Percentiles rank a stretch among this genome's conserved stretches.
phyloP scores from a whole-genome alignment of 92 coral and sea anemone species.

The Phenganax subtilis region DNA sequence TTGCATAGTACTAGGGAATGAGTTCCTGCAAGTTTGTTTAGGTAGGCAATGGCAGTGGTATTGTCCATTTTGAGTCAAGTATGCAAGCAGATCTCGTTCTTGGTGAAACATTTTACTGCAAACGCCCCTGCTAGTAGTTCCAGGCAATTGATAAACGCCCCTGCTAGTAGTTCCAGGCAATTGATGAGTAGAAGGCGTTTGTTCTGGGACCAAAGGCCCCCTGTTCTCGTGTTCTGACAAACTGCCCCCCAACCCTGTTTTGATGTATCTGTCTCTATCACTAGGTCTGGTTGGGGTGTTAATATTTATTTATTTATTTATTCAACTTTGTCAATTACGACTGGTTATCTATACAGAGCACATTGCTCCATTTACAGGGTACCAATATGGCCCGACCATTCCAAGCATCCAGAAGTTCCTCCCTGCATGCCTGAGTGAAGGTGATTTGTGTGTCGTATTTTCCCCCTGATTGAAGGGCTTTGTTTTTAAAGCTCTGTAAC shows the following conservation, averaged over 20 bases:
- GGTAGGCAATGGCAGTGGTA: constrained; percentile 45
- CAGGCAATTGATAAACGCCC: constrained; percentile 44
- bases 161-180: constrained; percentile 47
- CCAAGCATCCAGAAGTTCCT: constrained; percentile 43
- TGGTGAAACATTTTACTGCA: constrained; percentile 51
- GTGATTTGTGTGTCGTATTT: too few relatives aligned
- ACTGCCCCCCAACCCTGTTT: constrained; percentile 44
- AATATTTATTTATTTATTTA: background rate
- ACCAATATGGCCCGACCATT: constrained; percentile 38
- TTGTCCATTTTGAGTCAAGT: constrained; percentile 46
- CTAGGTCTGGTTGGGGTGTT: constrained; percentile 12
- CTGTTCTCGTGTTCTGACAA: constrained; percentile 39
- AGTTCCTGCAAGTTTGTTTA: constrained; percentile 42
- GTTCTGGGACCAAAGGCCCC: constrained; percentile 45
- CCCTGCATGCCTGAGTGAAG: constrained; percentile 28
- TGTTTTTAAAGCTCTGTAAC: constrained; percentile 28
- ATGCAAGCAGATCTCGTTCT: constrained; percentile 45
- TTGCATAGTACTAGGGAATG: constrained; percentile 46
- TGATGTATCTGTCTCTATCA: constrained; percentile 46
- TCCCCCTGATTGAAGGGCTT: constrained; percentile 8
- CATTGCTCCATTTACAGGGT: background rate
- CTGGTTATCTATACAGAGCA: too few relatives aligned
- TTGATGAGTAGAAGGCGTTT: constrained; percentile 41
- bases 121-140: constrained; percentile 45
- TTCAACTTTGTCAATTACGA: too few relatives aligned